A percentile compares a stretch with the other conserved stretches of the same genome.
phyloP scores from a whole-genome alignment of 2,797 vertebrate species.

The Alfaro cultratus region DNA sequence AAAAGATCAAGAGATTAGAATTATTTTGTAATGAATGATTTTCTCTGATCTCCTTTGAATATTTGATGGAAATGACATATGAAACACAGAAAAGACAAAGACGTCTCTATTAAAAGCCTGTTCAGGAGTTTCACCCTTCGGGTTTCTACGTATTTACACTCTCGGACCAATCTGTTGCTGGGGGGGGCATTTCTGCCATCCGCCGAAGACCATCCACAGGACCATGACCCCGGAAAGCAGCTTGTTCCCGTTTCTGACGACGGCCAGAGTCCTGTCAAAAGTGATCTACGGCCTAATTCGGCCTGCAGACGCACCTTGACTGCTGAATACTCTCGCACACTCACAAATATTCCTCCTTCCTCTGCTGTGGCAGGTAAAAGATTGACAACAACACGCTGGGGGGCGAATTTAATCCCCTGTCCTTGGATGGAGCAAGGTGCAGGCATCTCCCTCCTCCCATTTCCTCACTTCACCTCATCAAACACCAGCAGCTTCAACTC shows the following conservation, averaged over 20 bases:
- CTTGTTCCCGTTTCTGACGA: constrained; percentile 35
- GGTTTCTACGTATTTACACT: constrained; percentile 26
- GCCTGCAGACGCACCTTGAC: constrained; percentile 50
- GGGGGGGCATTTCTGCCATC: constrained; percentile 34
- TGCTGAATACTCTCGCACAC: constrained; percentile 30
- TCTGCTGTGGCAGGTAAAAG: constrained; percentile 32
- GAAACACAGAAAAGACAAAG: constrained; percentile 12
- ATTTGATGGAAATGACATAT: constrained; percentile 11
- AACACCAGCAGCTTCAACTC: constrained; percentile 49
- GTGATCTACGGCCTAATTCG: constrained; percentile 72
- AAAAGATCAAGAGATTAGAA: neutral
- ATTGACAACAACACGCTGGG: constrained; percentile 2
- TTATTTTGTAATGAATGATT: neutral
- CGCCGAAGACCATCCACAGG: constrained; percentile 47
- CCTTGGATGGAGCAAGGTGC: constrained; percentile 51
- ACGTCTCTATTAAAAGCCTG: constrained; percentile 12
- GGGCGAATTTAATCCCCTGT: constrained; percentile 46
- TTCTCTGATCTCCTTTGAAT: neutral
- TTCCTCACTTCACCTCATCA: constrained; percentile 28
- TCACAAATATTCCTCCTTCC: constrained; percentile 36
- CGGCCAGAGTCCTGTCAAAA: constrained; percentile 49
- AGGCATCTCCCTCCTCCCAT: constrained; percentile 9
- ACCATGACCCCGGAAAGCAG: constrained; percentile 68
- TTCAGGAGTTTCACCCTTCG: constrained; percentile 27
- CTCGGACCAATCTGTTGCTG: constrained; percentile 35